Conservation (phyloP, 2,888 invertebrate genomes). For the Perizoma affinitatum region DNA sequence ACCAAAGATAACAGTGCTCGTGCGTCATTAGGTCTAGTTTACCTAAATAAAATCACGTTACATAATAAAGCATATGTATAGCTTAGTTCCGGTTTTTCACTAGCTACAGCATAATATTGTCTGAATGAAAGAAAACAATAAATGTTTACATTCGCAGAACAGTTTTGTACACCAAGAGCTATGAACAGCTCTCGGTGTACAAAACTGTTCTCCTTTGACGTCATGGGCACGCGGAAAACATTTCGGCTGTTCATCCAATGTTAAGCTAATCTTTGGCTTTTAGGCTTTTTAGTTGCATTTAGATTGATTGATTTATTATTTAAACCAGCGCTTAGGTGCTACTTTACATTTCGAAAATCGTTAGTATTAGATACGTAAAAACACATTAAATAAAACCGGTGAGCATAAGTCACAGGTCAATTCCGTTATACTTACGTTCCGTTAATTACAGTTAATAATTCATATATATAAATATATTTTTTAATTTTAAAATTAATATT, state of each 20-base stretch:
- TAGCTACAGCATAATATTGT: conserved; percentile 36
- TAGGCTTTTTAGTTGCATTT: conserved; percentile 25
- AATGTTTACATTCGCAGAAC: conserved; percentile 68
- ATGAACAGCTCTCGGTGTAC: conserved; percentile 57
- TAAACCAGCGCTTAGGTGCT: no score
- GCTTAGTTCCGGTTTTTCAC: conserved; percentile 16
- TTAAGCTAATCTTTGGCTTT: conserved; percentile 43
- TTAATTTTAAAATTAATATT: no score
- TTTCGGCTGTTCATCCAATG: conserved; percentile 42
- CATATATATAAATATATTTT: no score
- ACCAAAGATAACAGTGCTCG: conserved; percentile 65
- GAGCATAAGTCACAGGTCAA: no score
- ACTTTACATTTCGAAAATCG: no score
- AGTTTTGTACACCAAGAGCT: no score
- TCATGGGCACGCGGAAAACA: conserved; percentile 55
- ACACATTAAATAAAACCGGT: no score
- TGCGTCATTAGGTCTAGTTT: conserved; percentile 57
- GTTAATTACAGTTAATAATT: no score
- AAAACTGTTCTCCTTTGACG: conserved; percentile 67
- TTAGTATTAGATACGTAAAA: no score
- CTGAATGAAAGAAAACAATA: conserved; percentile 51
- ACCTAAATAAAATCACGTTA: conserved; percentile 23
- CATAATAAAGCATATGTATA: conserved; percentile 20
- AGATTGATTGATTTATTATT: conserved; percentile 3
- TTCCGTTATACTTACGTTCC: no score